Evolutionary conservation across 30 jellyfish, hydroid and myxozoan species (phyloP).

Genomic region (Pelagia noctiluca): DNA sequence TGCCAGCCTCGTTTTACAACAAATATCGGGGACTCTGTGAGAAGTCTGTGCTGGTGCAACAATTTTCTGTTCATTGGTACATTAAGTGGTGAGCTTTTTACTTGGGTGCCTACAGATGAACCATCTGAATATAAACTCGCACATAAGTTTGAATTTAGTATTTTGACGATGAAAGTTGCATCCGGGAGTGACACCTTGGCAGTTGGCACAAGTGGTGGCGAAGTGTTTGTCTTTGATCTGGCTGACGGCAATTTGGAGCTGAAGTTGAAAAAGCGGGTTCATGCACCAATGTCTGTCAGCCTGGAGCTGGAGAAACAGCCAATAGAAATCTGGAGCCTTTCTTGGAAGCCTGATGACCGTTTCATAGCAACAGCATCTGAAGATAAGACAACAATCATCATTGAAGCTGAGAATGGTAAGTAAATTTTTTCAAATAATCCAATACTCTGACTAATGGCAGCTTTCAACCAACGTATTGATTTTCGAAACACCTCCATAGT

Average conservation of each 20-base stretch:
- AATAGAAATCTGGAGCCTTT: constrained; percentile 95
- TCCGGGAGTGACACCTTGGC: constrained; percentile 23
- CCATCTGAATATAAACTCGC: not conserved
- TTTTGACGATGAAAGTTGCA: constrained; percentile 45
- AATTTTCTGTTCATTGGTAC: constrained; percentile 71
- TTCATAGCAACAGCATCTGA: constrained; percentile 93
- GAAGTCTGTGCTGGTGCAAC: constrained; percentile 51
- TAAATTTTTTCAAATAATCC: not conserved
- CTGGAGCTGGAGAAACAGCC: constrained; percentile 33
- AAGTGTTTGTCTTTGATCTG: constrained; percentile 58
- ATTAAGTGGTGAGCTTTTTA: constrained; percentile 65
- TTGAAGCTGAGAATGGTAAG: constrained; percentile 24
- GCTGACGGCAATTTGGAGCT: not conserved
- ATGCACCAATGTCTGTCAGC: constrained; percentile 32
- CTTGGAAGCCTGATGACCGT: constrained; percentile 79
- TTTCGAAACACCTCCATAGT: too few relatives aligned
- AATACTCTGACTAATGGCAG: too few relatives aligned
- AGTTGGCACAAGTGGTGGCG: constrained; percentile 91
- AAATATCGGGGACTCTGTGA: constrained; percentile 42
- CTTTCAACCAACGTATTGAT: too few relatives aligned
- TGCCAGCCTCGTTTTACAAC: not conserved
- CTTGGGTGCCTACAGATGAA: constrained; percentile 33
- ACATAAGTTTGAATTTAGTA: constrained; percentile 64
- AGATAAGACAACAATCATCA: constrained; percentile 72
- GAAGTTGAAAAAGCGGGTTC: constrained; percentile 34